A percentile compares a stretch with the other conserved stretches of the same genome.
Evolutionary conservation across 2,113 vertebrate genomes (phyloP).

Genomic region (Baryphthengus martii): DNA sequence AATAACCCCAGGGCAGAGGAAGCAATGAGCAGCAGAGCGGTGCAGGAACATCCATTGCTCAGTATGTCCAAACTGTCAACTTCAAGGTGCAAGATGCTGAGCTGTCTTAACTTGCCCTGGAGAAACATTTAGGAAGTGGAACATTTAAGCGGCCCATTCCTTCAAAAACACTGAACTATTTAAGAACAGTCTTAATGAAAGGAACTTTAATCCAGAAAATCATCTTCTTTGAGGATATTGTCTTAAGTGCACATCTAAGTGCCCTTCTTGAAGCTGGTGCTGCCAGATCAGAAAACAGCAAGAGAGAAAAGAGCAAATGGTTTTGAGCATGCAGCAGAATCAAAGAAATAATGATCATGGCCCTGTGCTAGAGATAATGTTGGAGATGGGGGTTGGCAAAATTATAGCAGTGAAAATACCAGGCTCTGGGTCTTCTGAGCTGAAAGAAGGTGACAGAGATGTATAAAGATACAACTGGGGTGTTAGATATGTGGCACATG

Average conservation of each 20-base stretch:
- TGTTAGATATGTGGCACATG: slow-evolving; percentile 20
- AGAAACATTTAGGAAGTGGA: neutral
- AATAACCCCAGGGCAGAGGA: neutral
- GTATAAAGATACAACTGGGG: slow-evolving; percentile 43
- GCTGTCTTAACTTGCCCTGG: neutral
- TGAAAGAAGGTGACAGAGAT: slow-evolving; percentile 48
- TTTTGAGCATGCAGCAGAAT: neutral
- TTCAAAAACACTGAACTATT: neutral
- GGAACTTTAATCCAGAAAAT: neutral
- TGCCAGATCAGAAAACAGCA: neutral
- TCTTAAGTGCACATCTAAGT: neutral
- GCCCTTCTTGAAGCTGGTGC: neutral
- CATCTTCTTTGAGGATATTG: neutral
- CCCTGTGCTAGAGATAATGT: neutral
- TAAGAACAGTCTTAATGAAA: neutral
- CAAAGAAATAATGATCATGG: neutral
- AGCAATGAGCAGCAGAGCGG: neutral
- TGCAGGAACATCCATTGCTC: neutral
- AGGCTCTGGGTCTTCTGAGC: slow-evolving; percentile 33
- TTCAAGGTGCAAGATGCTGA: neutral
- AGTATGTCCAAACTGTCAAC: neutral
- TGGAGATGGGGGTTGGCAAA: neutral
- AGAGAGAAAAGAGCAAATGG: neutral
- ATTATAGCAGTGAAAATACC: neutral
- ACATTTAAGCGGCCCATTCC: neutral